These are phyloP conservation scores for Cygnus buccinator DNA, from an alignment of 2,113 vertebrate genomes.

Conservation along the genomic window DNA sequence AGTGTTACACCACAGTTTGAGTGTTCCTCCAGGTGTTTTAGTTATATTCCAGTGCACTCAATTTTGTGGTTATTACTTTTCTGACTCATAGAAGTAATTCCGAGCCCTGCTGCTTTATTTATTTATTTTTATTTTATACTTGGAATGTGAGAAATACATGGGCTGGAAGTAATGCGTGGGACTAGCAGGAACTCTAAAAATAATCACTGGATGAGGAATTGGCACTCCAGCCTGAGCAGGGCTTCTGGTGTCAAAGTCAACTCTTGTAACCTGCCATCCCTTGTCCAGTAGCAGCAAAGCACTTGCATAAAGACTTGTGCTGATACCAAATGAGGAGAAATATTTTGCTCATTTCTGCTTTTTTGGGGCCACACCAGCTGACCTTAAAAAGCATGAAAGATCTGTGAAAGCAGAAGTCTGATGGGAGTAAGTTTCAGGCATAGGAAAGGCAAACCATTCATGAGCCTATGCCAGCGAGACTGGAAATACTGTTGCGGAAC, in stretches of 20 bases:
- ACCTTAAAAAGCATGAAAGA: neutral
- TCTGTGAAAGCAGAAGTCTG: neutral
- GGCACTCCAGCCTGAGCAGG: neutral
- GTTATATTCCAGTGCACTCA: neutral
- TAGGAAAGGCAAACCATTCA: neutral
- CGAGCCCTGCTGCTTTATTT: neutral
- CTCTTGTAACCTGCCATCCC: neutral
- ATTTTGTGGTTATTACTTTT: neutral
- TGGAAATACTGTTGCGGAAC: neutral
- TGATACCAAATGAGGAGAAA: neutral
- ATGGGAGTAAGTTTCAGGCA: neutral
- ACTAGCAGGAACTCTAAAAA: neutral
- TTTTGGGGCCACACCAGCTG: neutral
- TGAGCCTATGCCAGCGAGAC: neutral
- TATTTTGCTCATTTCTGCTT: neutral
- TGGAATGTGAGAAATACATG: neutral
- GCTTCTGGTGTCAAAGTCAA: neutral
- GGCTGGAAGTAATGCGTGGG: neutral
- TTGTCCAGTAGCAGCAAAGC: neutral
- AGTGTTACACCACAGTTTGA: neutral
- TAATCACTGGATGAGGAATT: neutral
- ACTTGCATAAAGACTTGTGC: neutral
- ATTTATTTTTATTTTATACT: neutral
- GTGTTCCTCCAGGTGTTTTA: neutral
- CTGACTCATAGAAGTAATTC: neutral